These are phyloP conservation scores for Nannobrachium achirus DNA, from an alignment of 2,113 vertebrate genomes.

Conservation along the genomic window DNA sequence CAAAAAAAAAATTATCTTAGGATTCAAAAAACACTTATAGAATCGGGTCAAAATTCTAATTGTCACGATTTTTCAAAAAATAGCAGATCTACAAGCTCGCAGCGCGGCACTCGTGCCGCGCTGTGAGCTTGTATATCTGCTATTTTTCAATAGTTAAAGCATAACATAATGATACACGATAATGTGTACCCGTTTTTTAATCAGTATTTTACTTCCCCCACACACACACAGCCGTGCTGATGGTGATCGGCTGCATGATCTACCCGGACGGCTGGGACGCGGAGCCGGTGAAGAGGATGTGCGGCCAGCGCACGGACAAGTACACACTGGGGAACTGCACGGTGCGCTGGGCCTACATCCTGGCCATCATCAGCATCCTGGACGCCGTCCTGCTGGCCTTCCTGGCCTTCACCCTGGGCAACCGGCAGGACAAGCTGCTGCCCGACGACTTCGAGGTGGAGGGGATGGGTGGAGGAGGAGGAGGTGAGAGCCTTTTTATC, in stretches of 20 bases:
- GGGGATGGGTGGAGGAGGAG: constrained; percentile 82
- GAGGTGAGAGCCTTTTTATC: not conserved
- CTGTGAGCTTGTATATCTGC: too few species aligned
- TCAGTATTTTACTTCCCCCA: constrained; percentile 12
- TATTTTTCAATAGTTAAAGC: too few species aligned
- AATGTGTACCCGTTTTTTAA: too few species aligned
- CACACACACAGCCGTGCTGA: constrained; percentile 84
- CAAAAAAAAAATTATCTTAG: too few species aligned
- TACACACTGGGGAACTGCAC: constrained; percentile 94
- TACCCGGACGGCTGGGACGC: constrained; percentile 99
- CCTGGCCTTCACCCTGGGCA: constrained; percentile 93
- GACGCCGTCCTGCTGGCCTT: constrained; percentile 91
- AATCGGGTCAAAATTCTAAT: too few species aligned
- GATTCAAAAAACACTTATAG: too few species aligned
- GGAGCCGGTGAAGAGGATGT: constrained; percentile 88
- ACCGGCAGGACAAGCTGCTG: constrained; percentile 93
- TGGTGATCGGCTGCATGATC: too few species aligned
- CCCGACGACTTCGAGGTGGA: constrained; percentile 92
- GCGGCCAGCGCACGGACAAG: constrained; percentile 90
- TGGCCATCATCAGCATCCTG: constrained; percentile 94
- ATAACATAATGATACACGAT: too few species aligned
- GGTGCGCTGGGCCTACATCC: constrained; percentile 97
- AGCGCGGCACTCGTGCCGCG: too few species aligned
- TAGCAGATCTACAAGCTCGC: too few species aligned
- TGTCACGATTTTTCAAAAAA: too few species aligned